phyloP scores from a whole-genome alignment of 2,888 invertebrate species.

The Notocelia uddmanniana region DNA sequence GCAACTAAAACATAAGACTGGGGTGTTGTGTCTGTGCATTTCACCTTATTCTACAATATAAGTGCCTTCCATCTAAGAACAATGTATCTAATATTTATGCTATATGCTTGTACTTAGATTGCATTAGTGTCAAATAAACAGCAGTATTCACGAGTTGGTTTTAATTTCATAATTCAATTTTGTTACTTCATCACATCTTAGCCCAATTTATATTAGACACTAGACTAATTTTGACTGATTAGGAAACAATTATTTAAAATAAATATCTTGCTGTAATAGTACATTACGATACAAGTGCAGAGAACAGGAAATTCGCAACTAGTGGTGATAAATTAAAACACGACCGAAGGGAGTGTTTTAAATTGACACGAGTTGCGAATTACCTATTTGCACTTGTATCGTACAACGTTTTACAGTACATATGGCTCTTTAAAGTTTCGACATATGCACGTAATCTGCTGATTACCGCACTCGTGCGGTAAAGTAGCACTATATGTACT shows the following conservation, averaged over 20 bases:
- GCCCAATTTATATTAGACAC: neutral
- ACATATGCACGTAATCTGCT: too few species aligned
- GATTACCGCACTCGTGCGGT: too few species aligned
- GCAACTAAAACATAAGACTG: constrained; percentile 31
- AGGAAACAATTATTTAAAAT: too few species aligned
- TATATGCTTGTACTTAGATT: constrained; percentile 47
- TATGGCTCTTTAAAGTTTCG: too few species aligned
- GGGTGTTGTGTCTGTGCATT: constrained; percentile 7
- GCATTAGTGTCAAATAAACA: constrained; percentile 47
- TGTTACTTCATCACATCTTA: neutral
- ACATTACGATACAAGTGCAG: too few species aligned
- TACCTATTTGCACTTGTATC: too few species aligned
- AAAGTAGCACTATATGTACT: too few species aligned
- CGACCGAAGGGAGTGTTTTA: too few species aligned
- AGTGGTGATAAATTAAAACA: too few species aligned
- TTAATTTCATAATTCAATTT: neutral
- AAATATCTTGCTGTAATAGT: neutral
- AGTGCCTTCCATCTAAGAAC: constrained; percentile 37
- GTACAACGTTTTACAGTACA: too few species aligned
- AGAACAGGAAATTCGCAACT: too few species aligned
- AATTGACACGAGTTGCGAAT: too few species aligned
- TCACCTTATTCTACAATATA: constrained; percentile 30
- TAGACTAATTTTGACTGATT: neutral
- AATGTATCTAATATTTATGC: constrained; percentile 28
- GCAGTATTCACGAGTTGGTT: neutral